Conservation (phyloP, 2,113 vertebrate species). For the Vireo altiloquus region DNA sequence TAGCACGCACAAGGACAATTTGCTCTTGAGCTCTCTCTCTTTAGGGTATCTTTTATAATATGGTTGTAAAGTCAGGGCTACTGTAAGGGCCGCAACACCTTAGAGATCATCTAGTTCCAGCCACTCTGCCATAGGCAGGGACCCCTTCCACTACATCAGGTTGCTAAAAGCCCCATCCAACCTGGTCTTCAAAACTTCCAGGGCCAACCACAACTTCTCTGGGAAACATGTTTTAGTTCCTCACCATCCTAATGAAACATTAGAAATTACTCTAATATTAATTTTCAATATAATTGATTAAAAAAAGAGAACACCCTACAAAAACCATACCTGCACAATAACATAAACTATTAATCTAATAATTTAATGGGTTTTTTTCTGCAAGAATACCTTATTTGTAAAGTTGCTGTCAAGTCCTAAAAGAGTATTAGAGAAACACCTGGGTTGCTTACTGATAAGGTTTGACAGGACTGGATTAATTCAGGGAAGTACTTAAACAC, state of each 20-base stretch:
- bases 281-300: neutral
- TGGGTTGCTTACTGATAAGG: neutral
- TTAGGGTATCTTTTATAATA: no score
- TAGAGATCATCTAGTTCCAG: neutral
- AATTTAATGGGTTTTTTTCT: neutral
- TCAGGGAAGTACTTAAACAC: neutral
- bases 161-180: neutral
- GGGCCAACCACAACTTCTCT: neutral
- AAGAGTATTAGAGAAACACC: neutral
- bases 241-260: neutral
- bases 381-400: neutral
- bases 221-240: neutral
- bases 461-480: neutral
- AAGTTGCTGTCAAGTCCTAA: neutral
- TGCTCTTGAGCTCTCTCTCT: no score
- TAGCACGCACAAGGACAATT: no score
- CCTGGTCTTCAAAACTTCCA: neutral
- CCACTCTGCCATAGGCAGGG: accelerated
- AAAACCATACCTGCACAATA: neutral
- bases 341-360: neutral
- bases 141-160: neutral
- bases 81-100: no score
- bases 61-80: no score
- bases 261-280: neutral
- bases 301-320: neutral